phyloP scores from a whole-genome alignment of 2,113 vertebrate genomes.

The Platysternon megacephalum region DNA sequence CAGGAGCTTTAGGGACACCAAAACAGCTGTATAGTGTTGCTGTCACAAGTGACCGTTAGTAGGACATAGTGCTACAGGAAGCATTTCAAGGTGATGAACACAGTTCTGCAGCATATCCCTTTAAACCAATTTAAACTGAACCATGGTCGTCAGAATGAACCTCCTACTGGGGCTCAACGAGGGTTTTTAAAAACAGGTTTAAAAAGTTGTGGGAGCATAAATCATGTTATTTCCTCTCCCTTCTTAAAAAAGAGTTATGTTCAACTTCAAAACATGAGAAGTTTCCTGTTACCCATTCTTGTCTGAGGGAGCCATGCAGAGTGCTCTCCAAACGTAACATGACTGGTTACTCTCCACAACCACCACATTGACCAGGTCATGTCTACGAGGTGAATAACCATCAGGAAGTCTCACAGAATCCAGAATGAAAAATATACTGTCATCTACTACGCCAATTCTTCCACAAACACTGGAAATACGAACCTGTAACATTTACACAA shows the following conservation, averaged over 20 bases:
- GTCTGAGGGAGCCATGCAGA: slow-evolving; percentile 86
- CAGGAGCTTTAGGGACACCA: not conserved
- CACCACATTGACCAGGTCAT: slow-evolving; percentile 86
- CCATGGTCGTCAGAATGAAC: not conserved
- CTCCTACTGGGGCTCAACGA: not conserved
- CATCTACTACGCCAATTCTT: slow-evolving; percentile 85
- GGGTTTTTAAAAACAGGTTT: not conserved
- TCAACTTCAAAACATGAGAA: not conserved
- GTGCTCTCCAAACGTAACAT: slow-evolving; percentile 89
- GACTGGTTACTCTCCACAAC: slow-evolving; percentile 95
- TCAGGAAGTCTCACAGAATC: slow-evolving; percentile 86
- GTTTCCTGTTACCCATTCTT: slow-evolving; percentile 71
- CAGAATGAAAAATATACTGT: slow-evolving; percentile 90
- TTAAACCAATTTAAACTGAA: not conserved
- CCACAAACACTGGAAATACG: slow-evolving; percentile 84
- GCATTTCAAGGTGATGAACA: not conserved
- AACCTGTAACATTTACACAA: slow-evolving; percentile 77
- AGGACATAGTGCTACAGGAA: not conserved
- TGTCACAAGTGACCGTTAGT: not conserved
- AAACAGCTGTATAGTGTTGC: not conserved
- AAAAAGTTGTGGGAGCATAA: not conserved
- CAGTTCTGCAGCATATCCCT: not conserved
- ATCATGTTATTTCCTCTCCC: not conserved
- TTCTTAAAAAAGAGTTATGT: no score
- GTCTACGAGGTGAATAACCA: slow-evolving; percentile 79